Base-by-base conservation (phyloP, 2,797 vertebrate species). In the Pangasius macronema region DNA sequence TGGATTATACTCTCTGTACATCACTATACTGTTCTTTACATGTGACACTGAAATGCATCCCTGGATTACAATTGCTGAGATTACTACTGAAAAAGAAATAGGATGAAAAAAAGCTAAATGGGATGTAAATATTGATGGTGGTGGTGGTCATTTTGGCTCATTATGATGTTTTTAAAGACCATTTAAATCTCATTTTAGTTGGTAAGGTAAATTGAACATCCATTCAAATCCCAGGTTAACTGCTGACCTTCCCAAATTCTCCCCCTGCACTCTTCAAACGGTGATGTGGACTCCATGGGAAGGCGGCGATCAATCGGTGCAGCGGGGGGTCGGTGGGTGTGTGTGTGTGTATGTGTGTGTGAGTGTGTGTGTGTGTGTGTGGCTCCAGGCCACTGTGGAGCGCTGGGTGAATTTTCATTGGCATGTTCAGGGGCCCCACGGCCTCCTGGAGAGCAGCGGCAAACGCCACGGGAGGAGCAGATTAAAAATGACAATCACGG, bases 401-500 rank as follows among this genome's bases (percentile, higher is more conserved):
- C 83, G 22, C 82, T 51, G 81, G 87, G 84, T 89, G 87, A 79
- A 87, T 91, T 85, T 89, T 87, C 82, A 68, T 72, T 42, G 75
- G n/a, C 14, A 75, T 57, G 87, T 80, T 85, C 65, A 68, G 88
- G 83, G 86, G 85, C 86, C 86, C 88, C 90, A 91, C 91, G 93
- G 94, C 91, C 93, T 88, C 87, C 93, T 90, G 92, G 93, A 93
- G 91, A 92, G 92, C 93, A 86, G 92, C 91, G 92, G 92, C 93
- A 93, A 93, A 91, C 94, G 91, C 94, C 91, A 94, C 93, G 88
- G 94, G 95, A 93, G 93, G 86, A 90, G 91, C 89, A 95, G 94
- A 96, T 96, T 95, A 96, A 95, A 96, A 95, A 95, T 95, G 95
- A 96, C 95, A 96, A 95, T 96, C 95, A 95, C 94, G 73, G n/a